Conservation (phyloP, 30 jellyfish, hydroid and myxozoan genomes). For the Aurelia sp. region DNA sequence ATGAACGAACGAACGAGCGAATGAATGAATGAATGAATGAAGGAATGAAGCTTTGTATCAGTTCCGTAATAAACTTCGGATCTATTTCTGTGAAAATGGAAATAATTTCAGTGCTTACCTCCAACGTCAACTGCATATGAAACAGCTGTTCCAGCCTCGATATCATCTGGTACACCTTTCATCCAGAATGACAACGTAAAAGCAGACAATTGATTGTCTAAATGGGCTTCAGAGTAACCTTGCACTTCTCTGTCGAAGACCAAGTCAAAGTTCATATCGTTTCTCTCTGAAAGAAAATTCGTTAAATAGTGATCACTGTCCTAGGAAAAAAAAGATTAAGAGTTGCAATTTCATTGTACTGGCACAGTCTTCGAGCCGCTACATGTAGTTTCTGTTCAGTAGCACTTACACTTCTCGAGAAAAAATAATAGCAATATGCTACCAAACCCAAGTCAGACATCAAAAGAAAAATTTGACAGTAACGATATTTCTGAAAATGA, state of each 20-base stretch:
- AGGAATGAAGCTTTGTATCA: neutral
- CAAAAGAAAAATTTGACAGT: too few relatives aligned
- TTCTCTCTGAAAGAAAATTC: slow-evolving; percentile 60
- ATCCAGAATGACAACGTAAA: slow-evolving; percentile 94
- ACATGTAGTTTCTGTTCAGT: too few relatives aligned
- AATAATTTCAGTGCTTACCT: slow-evolving; percentile 31
- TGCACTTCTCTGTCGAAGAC: slow-evolving; percentile 85
- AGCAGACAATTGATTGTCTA: slow-evolving; percentile 57
- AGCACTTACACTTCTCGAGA: too few relatives aligned
- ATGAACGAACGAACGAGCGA: too few relatives aligned
- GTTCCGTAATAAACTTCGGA: neutral
- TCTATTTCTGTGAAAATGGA: neutral
- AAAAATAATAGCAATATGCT: too few relatives aligned
- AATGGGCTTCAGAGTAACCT: slow-evolving; percentile 83
- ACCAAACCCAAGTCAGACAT: too few relatives aligned
- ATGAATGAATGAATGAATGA: too few relatives aligned
- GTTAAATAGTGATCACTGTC: neutral
- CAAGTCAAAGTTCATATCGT: slow-evolving; percentile 79
- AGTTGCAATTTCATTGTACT: too few relatives aligned
- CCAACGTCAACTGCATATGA: slow-evolving; percentile 96
- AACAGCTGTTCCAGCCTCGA: slow-evolving; percentile 93
- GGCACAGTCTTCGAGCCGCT: too few relatives aligned
- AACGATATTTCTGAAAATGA: too few relatives aligned
- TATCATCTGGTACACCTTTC: slow-evolving; percentile 78
- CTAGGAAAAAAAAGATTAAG: neutral